Evolutionary conservation across 2,113 vertebrate species (phyloP), one percentile per base, ranked within the genome.

Genomic region (Cranoglanis bouderius): DNA sequence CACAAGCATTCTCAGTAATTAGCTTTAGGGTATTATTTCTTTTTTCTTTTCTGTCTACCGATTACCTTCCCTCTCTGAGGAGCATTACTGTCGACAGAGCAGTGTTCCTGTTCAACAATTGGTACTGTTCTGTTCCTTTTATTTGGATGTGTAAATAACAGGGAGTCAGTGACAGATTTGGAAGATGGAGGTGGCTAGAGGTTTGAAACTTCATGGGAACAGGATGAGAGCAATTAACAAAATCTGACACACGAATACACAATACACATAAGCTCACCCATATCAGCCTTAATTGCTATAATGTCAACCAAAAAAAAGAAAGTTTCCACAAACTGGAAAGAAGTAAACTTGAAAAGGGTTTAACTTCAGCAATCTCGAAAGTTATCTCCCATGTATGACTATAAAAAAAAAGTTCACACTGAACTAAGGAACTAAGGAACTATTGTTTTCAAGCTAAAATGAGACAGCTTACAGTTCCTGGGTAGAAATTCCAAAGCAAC

Each of bases 181-280:
- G 40, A 84, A 87, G 89, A 63, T 90, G 86, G 92, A 61, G 91
- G 91, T 93, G 92, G 88, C 90, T 93, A 94, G 57, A 63, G 85
- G 74, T 92, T 93, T 93, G 26, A 86, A 91, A 84, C 80, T 93
- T 92, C 92, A 92, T 92, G 90, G 88, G 91, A 89, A 91, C 92
- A 77, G 92, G 91, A 92, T 92, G 91, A 91, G 90, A 77, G 93
- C 93, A 95, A 94, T 95, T 95, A 93, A 93, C 91, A 46, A 88
- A 90, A 93, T 91, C 88, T 93, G 93, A 95, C 94, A 49, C 55
- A 61, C n/a, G 19, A 70, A 90, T 38, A 49, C 74, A 85, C 43
- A 35, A 65, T 82, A 84, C 38, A 78, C 80, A 78, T 49, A 88
- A 63, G 90, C 80, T 59, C 78, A 88, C 38, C 82, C 49, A 38